A percentile compares a stretch with the other conserved stretches of the same genome.
phyloP scores from a whole-genome alignment of 2,888 invertebrate species.

The Pollenia griseotomentosa region DNA sequence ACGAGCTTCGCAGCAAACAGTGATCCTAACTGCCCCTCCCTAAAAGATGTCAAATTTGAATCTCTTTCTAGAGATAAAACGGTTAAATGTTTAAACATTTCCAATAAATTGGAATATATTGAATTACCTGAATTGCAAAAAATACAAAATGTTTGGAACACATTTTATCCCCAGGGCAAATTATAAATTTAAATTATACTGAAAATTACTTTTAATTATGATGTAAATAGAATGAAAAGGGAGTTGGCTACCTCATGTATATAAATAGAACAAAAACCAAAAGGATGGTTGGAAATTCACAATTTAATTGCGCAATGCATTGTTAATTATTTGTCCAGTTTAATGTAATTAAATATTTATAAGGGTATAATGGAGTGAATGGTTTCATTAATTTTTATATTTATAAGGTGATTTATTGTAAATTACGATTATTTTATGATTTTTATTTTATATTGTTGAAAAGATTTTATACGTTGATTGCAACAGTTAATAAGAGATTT shows the following conservation, averaged over 20 bases:
- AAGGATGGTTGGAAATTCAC: neutral
- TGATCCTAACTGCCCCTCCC: conserved; percentile 80
- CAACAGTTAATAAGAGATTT: neutral
- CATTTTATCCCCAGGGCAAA: conserved; percentile 78
- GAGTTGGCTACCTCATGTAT: conserved; percentile 71
- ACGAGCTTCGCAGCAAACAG: conserved; percentile 81
- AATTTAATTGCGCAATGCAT: conserved; percentile 12
- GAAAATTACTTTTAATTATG: neutral
- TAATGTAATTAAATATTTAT: conserved; percentile 51
- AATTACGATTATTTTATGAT: conserved; percentile 10
- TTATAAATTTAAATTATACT: conserved; percentile 71
- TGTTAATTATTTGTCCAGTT: conserved; percentile 32
- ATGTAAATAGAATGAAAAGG: conserved; percentile 10
- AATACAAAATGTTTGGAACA: conserved; percentile 79
- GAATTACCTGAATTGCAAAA: conserved; percentile 80
- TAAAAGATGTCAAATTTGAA: conserved; percentile 75
- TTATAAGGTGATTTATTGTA: conserved; percentile 23
- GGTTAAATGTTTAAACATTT: conserved; percentile 81
- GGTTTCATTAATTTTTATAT: conserved; percentile 29
- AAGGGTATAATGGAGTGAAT: conserved; percentile 38
- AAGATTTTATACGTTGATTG: neutral
- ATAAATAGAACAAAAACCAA: conserved; percentile 29
- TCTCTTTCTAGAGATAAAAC: conserved; percentile 75
- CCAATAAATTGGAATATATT: conserved; percentile 77
- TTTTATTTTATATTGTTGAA: conserved; percentile 8